These are phyloP conservation scores for Erythrocercus mccallii DNA, from an alignment of 2,113 vertebrate genomes.

Conservation along the genomic window DNA sequence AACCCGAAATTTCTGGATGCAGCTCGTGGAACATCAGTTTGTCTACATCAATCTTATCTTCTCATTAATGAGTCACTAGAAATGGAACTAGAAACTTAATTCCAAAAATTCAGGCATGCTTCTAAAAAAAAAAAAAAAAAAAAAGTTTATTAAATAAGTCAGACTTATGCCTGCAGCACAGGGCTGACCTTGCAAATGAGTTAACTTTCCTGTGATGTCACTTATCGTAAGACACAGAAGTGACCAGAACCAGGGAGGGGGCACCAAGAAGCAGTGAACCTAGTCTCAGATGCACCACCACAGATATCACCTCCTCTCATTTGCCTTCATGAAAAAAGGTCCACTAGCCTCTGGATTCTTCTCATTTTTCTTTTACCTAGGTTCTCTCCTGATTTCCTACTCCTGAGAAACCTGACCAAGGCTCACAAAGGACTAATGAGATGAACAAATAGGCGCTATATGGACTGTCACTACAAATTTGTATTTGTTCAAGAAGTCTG, in stretches of 20 bases:
- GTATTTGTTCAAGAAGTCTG: background rate
- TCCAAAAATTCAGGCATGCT: background rate
- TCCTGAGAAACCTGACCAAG: background rate
- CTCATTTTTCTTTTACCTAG: background rate
- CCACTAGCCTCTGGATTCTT: background rate
- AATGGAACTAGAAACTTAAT: background rate
- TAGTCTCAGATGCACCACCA: background rate
- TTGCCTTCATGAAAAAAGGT: background rate
- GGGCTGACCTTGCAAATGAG: background rate
- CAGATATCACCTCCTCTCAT: fast-evolving
- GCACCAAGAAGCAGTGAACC: background rate
- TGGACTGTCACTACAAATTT: background rate
- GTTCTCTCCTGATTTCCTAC: background rate
- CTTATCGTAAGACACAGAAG: background rate
- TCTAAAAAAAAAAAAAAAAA: background rate
- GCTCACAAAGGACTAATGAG: background rate
- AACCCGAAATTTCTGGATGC: background rate
- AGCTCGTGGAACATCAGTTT: background rate
- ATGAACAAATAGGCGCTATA: background rate
- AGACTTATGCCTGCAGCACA: background rate
- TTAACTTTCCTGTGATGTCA: background rate
- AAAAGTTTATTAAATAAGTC: background rate
- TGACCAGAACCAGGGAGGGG: fast-evolving
- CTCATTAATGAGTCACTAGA: background rate
- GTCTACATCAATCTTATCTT: background rate